Evolutionary conservation across 2,113 vertebrate species (phyloP), one percentile per base, ranked within the genome.

Genomic region (Tricholaema leucomelas): DNA sequence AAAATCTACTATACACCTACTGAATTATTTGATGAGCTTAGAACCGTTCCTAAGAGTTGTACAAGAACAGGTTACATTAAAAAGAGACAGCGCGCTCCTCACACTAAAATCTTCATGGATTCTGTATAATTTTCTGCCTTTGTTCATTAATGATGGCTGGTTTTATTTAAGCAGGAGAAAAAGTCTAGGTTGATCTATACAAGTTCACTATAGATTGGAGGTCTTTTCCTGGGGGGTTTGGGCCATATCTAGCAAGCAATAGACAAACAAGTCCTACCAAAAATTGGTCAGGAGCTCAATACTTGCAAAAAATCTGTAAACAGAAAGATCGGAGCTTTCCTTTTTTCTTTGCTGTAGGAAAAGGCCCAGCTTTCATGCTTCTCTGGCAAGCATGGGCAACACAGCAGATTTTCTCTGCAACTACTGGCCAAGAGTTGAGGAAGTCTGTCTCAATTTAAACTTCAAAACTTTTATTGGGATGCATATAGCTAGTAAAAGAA

Each of bases 331-430:
- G 91, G 81, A 89, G 46, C 78, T 70, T 88, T 63, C 67, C 67
- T 94, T 91, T 89, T 61, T 65, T 33, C 30, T 81, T 55, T 80
- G 67, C 87, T 23, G 76, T 72, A 85, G 44, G 63, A 92, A 80
- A 56, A 81, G 85, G 91, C 85, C 46, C 91, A 92, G 85, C 46
- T 91, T 87, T 89, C 75, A 80, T 59, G 85, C 71, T 89, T 73
- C 91, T 93, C 93, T 94, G 87, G 85, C 89, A 91, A 96, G 83
- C 33, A 79, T 48, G 85, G 78, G 94, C 87, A 96, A 92, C 55
- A 63, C 36, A 56, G 89, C 87, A 94, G 94, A 94, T 56, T 92
- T 92, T 55, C 71, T 89, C 76, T 66, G 74, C 91, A 85, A 92
- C 93, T 9, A 9, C 87, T 88, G 81, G 92, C 87, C 89, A 91